phyloP scores from a whole-genome alignment of 2,888 invertebrate species.

The Pediacus dermestoides region DNA sequence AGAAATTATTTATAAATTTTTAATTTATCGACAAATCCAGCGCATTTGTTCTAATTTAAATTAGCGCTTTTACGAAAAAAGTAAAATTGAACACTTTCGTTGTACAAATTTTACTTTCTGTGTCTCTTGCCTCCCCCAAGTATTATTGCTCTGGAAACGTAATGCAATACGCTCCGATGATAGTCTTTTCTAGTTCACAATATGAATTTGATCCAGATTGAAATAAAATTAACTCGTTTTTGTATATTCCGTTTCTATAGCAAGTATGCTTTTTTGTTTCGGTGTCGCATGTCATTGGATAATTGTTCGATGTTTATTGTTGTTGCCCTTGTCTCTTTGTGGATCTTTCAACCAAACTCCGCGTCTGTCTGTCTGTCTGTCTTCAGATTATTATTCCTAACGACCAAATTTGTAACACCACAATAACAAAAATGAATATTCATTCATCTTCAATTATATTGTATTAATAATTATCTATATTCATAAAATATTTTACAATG shows the following conservation, averaged over 20 bases:
- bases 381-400: slow-evolving; percentile 17
- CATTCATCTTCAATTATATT: slow-evolving; percentile 15
- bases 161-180: no score
- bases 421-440: slow-evolving; percentile 17
- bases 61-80: slow-evolving; percentile 19
- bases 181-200: no score
- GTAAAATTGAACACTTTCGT: no score
- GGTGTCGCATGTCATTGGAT: slow-evolving; percentile 48
- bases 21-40: slow-evolving; percentile 15
- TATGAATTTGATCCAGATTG: no score
- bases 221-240: no score
- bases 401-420: slow-evolving; percentile 37
- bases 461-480: no score
- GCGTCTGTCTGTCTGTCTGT: slow-evolving; percentile 20
- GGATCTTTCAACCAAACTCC: slow-evolving; percentile 26
- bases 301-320: slow-evolving; percentile 50
- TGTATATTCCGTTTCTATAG: no score
- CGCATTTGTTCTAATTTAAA: slow-evolving; percentile 15
- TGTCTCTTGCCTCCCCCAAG: no score
- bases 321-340: slow-evolving; percentile 44
- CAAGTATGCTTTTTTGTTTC: slow-evolving; percentile 34
- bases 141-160: no score
- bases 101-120: no score
- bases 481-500: slow-evolving; percentile 20
- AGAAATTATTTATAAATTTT: slow-evolving; percentile 11